Percentiles rank a stretch among this genome's conserved stretches.
These are phyloP conservation scores for Nothoprocta perdicaria DNA, from an alignment of 2,113 vertebrate genomes.

Conservation along the genomic window DNA sequence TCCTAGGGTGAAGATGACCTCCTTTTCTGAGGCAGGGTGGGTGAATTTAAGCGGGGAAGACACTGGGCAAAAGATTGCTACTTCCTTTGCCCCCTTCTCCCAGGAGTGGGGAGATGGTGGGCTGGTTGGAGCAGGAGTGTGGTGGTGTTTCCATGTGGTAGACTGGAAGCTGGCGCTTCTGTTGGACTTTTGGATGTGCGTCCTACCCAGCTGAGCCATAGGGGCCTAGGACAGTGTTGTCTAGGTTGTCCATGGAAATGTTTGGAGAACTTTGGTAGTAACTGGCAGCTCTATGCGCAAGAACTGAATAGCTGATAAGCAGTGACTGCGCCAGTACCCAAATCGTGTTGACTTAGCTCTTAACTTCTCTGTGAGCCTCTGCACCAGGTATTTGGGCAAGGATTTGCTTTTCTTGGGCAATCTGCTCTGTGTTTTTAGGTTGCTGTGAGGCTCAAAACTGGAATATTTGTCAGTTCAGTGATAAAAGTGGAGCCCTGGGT, in stretches of 20 bases:
- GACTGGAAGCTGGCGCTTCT: not conserved
- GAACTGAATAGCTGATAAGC: not conserved
- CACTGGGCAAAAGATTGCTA: not conserved
- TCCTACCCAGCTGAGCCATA: rapidly evolving
- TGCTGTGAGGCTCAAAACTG: not conserved
- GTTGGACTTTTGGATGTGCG: not conserved
- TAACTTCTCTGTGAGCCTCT: not conserved
- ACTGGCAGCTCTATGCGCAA: not conserved
- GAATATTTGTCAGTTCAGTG: rapidly evolving
- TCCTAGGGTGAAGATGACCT: not conserved
- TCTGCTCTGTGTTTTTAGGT: not conserved
- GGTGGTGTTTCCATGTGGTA: not conserved
- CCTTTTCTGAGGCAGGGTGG: not conserved
- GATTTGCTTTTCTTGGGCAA: not conserved
- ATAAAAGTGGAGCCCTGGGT: not conserved
- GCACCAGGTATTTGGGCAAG: not conserved
- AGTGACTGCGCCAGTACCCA: not conserved
- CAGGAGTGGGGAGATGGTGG: not conserved
- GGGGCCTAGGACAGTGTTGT: not conserved
- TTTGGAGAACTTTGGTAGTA: not conserved
- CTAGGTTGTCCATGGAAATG: rapidly evolving
- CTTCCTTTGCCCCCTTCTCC: rapidly evolving
- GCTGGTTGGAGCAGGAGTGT: not conserved
- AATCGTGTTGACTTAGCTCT: not conserved
- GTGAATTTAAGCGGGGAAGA: not conserved